These are phyloP conservation scores for Catharus ustulatus DNA, from an alignment of 2,797 vertebrate species.

Conservation along the genomic window DNA sequence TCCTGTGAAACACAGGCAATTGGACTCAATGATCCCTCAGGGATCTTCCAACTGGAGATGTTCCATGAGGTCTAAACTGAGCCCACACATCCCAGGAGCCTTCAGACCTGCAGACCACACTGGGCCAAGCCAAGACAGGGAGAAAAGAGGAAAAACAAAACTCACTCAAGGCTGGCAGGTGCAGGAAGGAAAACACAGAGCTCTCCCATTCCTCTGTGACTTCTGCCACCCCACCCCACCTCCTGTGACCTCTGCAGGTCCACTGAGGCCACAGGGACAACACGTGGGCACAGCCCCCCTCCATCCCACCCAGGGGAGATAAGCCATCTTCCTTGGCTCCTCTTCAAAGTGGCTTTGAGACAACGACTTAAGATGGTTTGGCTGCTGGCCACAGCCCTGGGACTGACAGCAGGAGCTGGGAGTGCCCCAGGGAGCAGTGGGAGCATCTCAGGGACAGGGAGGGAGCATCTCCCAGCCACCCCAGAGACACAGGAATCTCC, in stretches of 20 bases:
- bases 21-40: fast-evolving
- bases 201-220: fast-evolving
- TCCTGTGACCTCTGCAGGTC: neutral
- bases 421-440: neutral
- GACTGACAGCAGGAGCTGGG: neutral
- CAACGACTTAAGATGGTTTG: neutral
- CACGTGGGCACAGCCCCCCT: neutral
- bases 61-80: neutral
- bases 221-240: neutral
- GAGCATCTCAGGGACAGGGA: too few species aligned
- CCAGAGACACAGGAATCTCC: neutral
- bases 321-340: neutral
- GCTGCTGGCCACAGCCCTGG: neutral
- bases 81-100: neutral
- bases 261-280: neutral
- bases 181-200: neutral
- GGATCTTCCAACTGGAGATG: neutral
- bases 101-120: neutral
- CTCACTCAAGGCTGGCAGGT: neutral
- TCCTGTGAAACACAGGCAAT: neutral
- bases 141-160: neutral
- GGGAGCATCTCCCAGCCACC: neutral
- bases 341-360: neutral
- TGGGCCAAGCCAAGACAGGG: neutral
- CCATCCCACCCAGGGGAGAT: neutral